Conservation (phyloP, 2,888 invertebrate genomes). For the Ophion costatus region DNA sequence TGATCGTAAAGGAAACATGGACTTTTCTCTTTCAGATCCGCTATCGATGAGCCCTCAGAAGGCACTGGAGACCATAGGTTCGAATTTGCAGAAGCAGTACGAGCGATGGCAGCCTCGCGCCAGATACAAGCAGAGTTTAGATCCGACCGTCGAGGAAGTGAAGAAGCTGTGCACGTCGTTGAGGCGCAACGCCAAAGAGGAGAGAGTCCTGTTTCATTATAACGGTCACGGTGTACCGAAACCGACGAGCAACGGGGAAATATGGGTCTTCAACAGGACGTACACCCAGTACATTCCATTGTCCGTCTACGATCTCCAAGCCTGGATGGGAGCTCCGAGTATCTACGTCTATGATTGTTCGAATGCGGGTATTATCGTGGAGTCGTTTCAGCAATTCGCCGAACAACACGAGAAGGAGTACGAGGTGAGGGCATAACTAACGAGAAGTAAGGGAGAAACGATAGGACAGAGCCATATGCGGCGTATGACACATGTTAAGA, state of each 20-base stretch:
- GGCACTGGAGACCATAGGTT: constrained; percentile 96
- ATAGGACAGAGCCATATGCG: background rate
- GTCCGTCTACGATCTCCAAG: constrained; percentile 98
- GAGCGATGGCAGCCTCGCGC: constrained; percentile 99
- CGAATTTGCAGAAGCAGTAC: constrained; percentile 96
- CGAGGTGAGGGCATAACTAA: constrained; percentile 83
- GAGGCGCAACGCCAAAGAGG: constrained; percentile 98
- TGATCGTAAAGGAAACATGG: background rate
- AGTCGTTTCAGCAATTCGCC: constrained; percentile 95
- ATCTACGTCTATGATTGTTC: constrained; percentile 99
- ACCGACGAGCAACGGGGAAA: constrained; percentile 98
- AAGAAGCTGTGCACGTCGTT: constrained; percentile 98
- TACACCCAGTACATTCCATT: constrained; percentile 99
- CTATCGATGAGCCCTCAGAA: constrained; percentile 94
- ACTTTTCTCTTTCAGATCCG: constrained; percentile 87
- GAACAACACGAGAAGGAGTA: constrained; percentile 95
- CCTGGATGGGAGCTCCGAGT: constrained; percentile 99
- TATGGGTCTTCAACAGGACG: constrained; percentile 99
- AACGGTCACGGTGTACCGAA: constrained; percentile 99
- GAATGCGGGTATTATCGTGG: constrained; percentile 98
- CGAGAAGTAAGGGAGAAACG: background rate
- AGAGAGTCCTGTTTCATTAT: constrained; percentile 99
- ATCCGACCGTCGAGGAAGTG: constrained; percentile 99
- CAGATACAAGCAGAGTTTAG: constrained; percentile 97
- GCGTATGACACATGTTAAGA: too few relatives aligned